Evolutionary conservation across 2,888 invertebrate species (phyloP).

Genomic region (Ypsolopha scabrella): DNA sequence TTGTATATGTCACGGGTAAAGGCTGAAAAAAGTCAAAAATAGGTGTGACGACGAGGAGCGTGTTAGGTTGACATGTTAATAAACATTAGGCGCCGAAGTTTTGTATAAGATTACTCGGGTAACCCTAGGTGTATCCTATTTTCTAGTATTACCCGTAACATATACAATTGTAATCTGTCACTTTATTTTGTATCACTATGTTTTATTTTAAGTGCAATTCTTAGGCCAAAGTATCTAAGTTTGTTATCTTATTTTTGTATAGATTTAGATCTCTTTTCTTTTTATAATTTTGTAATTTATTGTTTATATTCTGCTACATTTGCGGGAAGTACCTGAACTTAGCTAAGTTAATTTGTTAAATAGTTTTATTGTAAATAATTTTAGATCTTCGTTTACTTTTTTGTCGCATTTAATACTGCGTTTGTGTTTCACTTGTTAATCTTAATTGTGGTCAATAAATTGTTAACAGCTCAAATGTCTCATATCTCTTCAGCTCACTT

Average conservation of each 20-base stretch:
- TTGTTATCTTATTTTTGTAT: neutral
- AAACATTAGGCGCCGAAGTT: too few species aligned
- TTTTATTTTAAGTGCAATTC: too few species aligned
- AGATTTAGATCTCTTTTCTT: neutral
- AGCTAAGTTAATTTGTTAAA: neutral
- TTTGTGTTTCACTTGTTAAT: neutral
- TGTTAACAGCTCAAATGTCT: neutral
- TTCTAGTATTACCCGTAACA: too few species aligned
- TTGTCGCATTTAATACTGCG: neutral
- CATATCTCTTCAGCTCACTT: neutral
- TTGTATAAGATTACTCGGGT: too few species aligned
- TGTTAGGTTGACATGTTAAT: too few species aligned
- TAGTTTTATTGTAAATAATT: neutral
- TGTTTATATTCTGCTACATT: neutral
- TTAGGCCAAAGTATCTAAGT: too few species aligned
- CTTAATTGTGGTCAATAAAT: neutral
- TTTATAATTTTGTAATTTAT: constrained; percentile 5
- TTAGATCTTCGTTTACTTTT: neutral
- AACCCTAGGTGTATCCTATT: too few species aligned
- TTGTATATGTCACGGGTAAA: too few species aligned
- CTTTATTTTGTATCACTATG: too few species aligned
- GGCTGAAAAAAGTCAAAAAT: too few species aligned
- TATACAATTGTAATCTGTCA: too few species aligned
- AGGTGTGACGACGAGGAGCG: too few species aligned
- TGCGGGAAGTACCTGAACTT: constrained; percentile 11